These are phyloP conservation scores for Drepanosiphum platanoidis DNA, from an alignment of 2,888 invertebrate genomes.

Conservation along the genomic window DNA sequence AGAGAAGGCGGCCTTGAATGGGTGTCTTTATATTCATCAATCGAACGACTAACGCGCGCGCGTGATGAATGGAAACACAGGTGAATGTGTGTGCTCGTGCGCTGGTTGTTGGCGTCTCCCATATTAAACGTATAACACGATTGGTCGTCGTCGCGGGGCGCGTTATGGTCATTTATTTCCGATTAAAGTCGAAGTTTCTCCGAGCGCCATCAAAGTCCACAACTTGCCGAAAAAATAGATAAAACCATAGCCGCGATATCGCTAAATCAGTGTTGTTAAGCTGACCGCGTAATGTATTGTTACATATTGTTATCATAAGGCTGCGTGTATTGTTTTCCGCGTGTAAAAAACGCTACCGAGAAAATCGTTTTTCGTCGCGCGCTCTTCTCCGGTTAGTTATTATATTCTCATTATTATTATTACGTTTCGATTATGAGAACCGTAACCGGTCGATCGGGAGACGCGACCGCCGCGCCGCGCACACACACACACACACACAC, in stretches of 20 bases:
- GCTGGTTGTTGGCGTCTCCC: background rate
- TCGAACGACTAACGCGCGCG: slow-evolving; percentile 11
- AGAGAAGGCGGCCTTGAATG: slow-evolving; percentile 52
- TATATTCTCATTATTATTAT: background rate
- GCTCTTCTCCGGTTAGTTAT: background rate
- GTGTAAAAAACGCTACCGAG: no score
- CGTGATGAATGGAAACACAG: slow-evolving; percentile 56
- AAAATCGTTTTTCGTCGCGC: background rate
- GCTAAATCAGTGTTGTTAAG: no score
- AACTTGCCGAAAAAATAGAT: no score
- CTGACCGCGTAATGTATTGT: no score
- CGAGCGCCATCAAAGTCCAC: no score
- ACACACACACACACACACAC: background rate
- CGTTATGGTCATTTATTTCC: background rate
- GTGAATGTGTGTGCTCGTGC: background rate
- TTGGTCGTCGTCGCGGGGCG: background rate
- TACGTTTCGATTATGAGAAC: background rate
- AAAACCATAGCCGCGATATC: no score
- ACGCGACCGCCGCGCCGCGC: background rate
- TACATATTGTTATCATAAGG: no score
- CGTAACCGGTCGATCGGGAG: background rate
- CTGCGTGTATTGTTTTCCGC: no score
- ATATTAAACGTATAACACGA: background rate
- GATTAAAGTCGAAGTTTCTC: no score
- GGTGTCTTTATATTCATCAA: slow-evolving; percentile 42